Conservation (phyloP, 2,888 invertebrate genomes). For the Drosophila quinaria region DNA sequence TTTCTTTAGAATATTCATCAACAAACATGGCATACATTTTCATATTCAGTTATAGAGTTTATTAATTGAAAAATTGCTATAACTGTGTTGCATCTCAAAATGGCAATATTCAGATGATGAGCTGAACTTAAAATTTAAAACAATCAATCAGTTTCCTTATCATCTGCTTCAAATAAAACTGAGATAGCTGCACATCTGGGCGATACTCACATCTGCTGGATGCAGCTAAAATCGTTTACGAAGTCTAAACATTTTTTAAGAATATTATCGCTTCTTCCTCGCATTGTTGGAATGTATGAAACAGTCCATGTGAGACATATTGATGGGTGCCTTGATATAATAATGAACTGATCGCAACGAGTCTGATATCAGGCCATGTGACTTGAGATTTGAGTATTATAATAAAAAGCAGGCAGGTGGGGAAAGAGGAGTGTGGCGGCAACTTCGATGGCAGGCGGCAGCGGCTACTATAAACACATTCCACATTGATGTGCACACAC, state of each 20-base stretch:
- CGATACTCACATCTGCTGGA: too few relatives aligned
- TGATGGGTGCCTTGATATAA: constrained; percentile 20
- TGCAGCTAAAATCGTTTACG: too few relatives aligned
- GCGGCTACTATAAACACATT: constrained; percentile 74
- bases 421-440: constrained; percentile 34
- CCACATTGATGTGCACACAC: constrained; percentile 42
- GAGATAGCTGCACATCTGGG: too few relatives aligned
- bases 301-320: constrained; percentile 22
- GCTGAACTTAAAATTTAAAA: too few relatives aligned
- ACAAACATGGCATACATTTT: too few relatives aligned
- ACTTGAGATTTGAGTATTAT: constrained; percentile 10
- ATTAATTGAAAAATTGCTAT: too few relatives aligned
- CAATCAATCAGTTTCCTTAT: too few relatives aligned
- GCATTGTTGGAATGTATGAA: neutral
- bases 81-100: too few relatives aligned
- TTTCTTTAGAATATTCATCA: too few relatives aligned
- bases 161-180: too few relatives aligned
- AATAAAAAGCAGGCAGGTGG: neutral
- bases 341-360: constrained; percentile 24
- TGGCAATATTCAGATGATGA: too few relatives aligned
- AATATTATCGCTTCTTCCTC: neutral
- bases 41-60: too few relatives aligned
- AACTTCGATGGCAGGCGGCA: constrained; percentile 44
- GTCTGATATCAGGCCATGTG: constrained; percentile 26
- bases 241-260: neutral